Base-by-base conservation (phyloP, 2,888 invertebrate genomes). In the Choreutis nemorana region DNA sequence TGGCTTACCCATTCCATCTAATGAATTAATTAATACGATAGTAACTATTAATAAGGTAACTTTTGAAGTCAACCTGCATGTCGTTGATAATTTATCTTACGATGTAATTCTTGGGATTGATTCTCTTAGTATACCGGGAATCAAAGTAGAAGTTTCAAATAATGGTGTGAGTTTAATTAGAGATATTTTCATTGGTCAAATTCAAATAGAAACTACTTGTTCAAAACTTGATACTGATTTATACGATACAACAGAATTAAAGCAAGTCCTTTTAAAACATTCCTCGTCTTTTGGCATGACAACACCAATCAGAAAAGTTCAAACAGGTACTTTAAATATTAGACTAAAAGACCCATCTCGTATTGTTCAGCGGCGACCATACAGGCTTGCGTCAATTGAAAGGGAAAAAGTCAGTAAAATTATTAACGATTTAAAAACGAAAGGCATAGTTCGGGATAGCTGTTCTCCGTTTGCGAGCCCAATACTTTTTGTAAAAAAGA, bases 401-500 rank as follows among this genome's bases (percentile, higher is more conserved):
- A 14, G 33, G 1, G 18, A 24, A 13, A 21, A 15, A 1, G 15
- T 33, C 1, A 28, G 32, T 31, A 15, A 15, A 9, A 36, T 38
- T 9, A 18, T 38, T 6, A 28, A 27, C 7, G 34, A 39, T 14
- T 23, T 39, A 1, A 29, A 32, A 30, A n/a, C n/a, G 9, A 35
- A 35, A 7, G 29, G 28, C 7, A 41, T 45, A 8, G 37, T 40
- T 23, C 28, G 39, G n/a, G 32, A 33, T 35, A 37, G 36, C 13
- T 27, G 28, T 23, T 37, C 39, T 14, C 34, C 36, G 0, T 41
- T 29, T 24, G 39, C 40, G 7, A 42, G 39, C 23, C 40, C 37
- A 0, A 34, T 43, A 9, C 29, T 45, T n/a, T 23, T 43, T 9
- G 39, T 39, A 1, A 36, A 38, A 21, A 42, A 45, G 29, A 33